phyloP scores from a whole-genome alignment of 1,140 invertebrate genomes.

The Scaptodrosophila lebanonensis region DNA sequence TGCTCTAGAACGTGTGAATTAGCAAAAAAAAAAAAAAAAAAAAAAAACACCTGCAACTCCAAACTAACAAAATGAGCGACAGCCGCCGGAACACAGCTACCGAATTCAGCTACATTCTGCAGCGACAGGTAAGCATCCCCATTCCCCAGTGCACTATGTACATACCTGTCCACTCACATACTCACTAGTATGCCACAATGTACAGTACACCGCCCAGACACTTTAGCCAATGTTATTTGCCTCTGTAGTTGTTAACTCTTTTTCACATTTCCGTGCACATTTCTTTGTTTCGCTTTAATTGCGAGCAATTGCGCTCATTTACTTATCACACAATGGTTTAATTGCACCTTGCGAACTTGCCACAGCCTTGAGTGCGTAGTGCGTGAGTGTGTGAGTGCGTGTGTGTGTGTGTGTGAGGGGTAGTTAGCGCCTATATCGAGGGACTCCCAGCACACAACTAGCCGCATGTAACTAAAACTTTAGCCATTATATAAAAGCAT shows the following conservation, averaged over 20 bases:
- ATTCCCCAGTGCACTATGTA: background rate
- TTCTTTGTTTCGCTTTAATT: conserved; percentile 59
- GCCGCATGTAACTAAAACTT: no score
- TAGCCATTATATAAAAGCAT: no score
- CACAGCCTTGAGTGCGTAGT: conserved; percentile 13
- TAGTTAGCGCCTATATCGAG: no score
- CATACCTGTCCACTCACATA: background rate
- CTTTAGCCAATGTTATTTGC: background rate
- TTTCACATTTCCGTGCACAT: background rate
- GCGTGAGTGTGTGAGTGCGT: no score
- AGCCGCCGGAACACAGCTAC: conserved; percentile 74
- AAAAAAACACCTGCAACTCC: background rate
- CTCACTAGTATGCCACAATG: conserved; percentile 31
- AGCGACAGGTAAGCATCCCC: conserved; percentile 65
- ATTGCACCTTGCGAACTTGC: conserved; percentile 38
- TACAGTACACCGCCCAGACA: conserved; percentile 3
- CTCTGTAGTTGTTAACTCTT: background rate
- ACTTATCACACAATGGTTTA: conserved; percentile 39
- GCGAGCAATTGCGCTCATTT: conserved; percentile 48
- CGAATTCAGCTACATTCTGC: conserved; percentile 76
- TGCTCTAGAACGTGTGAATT: no score
- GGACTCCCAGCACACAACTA: no score
- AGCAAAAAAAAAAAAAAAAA: conserved; percentile 12
- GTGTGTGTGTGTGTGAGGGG: no score
- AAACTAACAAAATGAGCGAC: conserved; percentile 64